These are phyloP conservation scores for Gouania willdenowi DNA, from an alignment of 2,797 vertebrate genomes.

Conservation along the genomic window DNA sequence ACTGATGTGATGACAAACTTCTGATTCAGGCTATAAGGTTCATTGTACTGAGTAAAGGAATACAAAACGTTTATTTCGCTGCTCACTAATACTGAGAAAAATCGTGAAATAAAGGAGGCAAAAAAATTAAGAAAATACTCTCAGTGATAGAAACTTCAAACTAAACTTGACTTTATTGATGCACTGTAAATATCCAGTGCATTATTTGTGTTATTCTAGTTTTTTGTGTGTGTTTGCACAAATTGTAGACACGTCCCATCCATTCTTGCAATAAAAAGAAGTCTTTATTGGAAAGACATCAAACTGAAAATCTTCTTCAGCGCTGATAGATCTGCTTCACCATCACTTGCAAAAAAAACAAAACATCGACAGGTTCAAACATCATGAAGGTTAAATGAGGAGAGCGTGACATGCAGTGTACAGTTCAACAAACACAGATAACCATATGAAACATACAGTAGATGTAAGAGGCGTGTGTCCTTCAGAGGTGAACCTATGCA, in stretches of 20 bases:
- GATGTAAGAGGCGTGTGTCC: not conserved
- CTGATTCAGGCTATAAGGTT: too few relatives aligned
- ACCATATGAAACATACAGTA: slow-evolving; percentile 4
- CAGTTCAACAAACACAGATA: slow-evolving; percentile 14
- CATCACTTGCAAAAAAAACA: not conserved
- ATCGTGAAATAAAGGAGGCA: too few relatives aligned
- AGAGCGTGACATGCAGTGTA: slow-evolving; percentile 14
- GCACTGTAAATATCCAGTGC: too few relatives aligned
- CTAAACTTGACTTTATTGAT: too few relatives aligned
- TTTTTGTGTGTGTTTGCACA: too few relatives aligned
- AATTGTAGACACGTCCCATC: not conserved
- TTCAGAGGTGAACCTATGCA: slow-evolving; percentile 58
- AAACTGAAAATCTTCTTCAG: not conserved
- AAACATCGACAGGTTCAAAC: slow-evolving; percentile 5
- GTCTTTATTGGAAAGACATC: slow-evolving; percentile 34
- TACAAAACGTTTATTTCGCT: too few relatives aligned
- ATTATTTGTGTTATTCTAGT: too few relatives aligned
- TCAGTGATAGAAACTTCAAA: too few relatives aligned
- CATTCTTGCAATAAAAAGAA: slow-evolving; percentile 6
- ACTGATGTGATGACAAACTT: too few relatives aligned
- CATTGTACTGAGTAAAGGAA: too few relatives aligned
- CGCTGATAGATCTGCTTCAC: not conserved
- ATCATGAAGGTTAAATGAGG: slow-evolving; percentile 9
- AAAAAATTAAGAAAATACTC: too few relatives aligned
- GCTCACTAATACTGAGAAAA: too few relatives aligned